Percentiles rank a stretch among this genome's conserved stretches.
phyloP scores from a whole-genome alignment of 2,888 invertebrate species.

The Volucella inflata region DNA sequence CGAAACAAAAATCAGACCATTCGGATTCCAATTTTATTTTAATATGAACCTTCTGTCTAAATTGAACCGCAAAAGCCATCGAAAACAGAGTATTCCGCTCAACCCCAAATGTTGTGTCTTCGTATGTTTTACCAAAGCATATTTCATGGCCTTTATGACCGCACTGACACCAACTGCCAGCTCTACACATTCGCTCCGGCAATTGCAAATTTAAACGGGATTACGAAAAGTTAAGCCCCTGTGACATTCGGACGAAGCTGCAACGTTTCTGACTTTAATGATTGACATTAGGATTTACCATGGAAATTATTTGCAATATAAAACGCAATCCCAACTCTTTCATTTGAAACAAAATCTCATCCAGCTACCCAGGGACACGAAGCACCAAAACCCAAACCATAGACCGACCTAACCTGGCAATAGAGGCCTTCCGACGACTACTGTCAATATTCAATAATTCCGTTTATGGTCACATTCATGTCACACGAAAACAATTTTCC shows the following conservation, averaged over 20 bases:
- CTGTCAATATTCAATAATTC: slow-evolving; percentile 76
- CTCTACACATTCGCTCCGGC: slow-evolving; percentile 40
- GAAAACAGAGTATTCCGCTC: too few species aligned
- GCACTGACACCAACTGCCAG: slow-evolving; percentile 47
- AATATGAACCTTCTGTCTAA: neutral
- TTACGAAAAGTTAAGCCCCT: slow-evolving; percentile 72
- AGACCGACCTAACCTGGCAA: slow-evolving; percentile 2
- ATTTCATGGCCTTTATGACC: slow-evolving; percentile 69
- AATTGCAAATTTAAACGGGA: slow-evolving; percentile 68
- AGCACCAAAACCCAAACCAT: slow-evolving; percentile 1
- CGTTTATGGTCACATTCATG: slow-evolving; percentile 75
- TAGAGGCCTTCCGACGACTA: slow-evolving; percentile 34
- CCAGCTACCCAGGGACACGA: slow-evolving; percentile 50
- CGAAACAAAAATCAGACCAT: too few species aligned
- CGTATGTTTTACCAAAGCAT: slow-evolving; percentile 48
- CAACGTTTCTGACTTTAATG: slow-evolving; percentile 71
- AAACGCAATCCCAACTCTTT: slow-evolving; percentile 36
- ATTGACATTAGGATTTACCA: slow-evolving; percentile 75
- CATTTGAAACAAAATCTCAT: slow-evolving; percentile 58
- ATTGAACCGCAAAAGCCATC: neutral
- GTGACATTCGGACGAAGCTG: slow-evolving; percentile 27
- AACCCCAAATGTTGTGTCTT: neutral
- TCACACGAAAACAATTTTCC: slow-evolving; percentile 73
- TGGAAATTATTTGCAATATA: slow-evolving; percentile 75
- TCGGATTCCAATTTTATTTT: too few species aligned